A percentile compares a stretch with the other conserved stretches of the same genome.
These are phyloP conservation scores for Eupithecia centaureata DNA, from an alignment of 2,888 invertebrate species.

Conservation along the genomic window DNA sequence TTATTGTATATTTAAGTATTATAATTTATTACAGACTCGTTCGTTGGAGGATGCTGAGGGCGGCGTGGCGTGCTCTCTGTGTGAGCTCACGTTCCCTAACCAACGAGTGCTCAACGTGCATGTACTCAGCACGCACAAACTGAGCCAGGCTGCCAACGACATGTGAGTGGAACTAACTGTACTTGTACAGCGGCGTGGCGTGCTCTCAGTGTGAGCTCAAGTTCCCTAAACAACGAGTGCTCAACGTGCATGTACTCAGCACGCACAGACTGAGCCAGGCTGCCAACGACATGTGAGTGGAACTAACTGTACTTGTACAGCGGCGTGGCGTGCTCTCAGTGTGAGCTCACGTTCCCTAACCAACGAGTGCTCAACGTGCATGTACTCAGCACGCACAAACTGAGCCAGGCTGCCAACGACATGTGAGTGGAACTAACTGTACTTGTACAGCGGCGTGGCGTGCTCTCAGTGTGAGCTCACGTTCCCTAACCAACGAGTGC, in stretches of 20 bases:
- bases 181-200: conserved; percentile 1
- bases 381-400: conserved; percentile 10
- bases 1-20: neutral
- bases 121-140: conserved; percentile 2
- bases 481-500: conserved; percentile 3
- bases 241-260: conserved; percentile 11
- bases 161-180: conserved; percentile 10
- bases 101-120: conserved; percentile 1
- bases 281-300: conserved; percentile 1
- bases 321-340: conserved; percentile 1
- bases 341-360: conserved; percentile 1
- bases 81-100: conserved; percentile 4
- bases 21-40: neutral
- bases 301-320: conserved; percentile 3
- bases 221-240: conserved; percentile 2
- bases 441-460: conserved; percentile 3
- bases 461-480: conserved; percentile 3
- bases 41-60: neutral
- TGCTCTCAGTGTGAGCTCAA: conserved; percentile 3
- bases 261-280: conserved; percentile 5
- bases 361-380: conserved; percentile 8
- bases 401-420: neutral
- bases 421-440: conserved; percentile 3
- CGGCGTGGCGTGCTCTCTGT: conserved; percentile 1
- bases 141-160: neutral